Evolutionary conservation across 2,797 vertebrate genomes (phyloP).

Genomic region (Vespertilio murinus): DNA sequence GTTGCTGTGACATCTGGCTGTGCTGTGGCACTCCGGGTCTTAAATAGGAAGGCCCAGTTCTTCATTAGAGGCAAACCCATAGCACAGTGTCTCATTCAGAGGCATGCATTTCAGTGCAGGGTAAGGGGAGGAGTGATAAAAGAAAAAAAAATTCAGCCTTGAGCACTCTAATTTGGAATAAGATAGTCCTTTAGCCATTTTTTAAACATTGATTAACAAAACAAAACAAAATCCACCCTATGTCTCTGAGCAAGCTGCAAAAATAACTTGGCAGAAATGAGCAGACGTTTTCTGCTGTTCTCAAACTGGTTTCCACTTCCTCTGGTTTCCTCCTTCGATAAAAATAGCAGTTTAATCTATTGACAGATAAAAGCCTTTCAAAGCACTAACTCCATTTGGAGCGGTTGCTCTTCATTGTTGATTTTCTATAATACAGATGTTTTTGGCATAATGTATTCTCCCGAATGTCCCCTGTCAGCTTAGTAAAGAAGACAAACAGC

Average conservation of each 20-base stretch:
- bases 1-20: neutral
- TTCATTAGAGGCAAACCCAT: neutral
- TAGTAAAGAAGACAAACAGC: constrained; percentile 81
- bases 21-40: neutral
- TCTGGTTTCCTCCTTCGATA: constrained; percentile 54
- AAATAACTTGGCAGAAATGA: constrained; percentile 53
- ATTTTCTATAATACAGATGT: constrained; percentile 82
- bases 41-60: neutral
- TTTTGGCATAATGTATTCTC: constrained; percentile 74
- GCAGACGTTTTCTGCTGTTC: constrained; percentile 63
- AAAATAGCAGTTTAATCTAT: constrained; percentile 68
- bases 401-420: constrained; percentile 70
- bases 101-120: neutral
- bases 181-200: neutral
- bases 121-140: neutral
- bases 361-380: constrained; percentile 68
- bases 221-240: neutral
- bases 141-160: neutral
- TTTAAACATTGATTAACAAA: neutral
- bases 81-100: neutral
- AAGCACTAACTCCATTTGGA: constrained; percentile 71
- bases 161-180: neutral
- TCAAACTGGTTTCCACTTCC: constrained; percentile 55
- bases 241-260: neutral
- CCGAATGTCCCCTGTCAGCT: constrained; percentile 77